Conservation (phyloP, 2,888 invertebrate genomes). For the Andrena minutula region DNA sequence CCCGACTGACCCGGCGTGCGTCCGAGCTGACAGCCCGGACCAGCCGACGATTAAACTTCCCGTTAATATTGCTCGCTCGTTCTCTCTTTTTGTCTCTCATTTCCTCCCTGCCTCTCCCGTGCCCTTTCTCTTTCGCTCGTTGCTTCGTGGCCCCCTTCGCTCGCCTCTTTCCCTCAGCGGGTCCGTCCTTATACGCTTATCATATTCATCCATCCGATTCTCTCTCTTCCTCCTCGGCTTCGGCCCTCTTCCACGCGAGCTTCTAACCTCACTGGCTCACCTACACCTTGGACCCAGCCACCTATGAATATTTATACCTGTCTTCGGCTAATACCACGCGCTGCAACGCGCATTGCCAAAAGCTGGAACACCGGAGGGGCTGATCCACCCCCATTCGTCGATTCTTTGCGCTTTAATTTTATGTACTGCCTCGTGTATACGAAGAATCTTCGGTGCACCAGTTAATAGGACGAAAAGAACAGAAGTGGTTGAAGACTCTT, state of each 20-base stretch:
- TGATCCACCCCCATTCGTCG: slow-evolving; percentile 50
- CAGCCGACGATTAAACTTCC: slow-evolving; percentile 83
- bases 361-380: slow-evolving; percentile 14
- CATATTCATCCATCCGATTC: slow-evolving; percentile 55
- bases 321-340: slow-evolving; percentile 70
- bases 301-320: slow-evolving; percentile 80
- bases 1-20: slow-evolving; percentile 83
- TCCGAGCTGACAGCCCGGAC: slow-evolving; percentile 81
- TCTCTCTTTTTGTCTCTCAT: slow-evolving; percentile 60
- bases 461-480: no score
- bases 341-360: slow-evolving; percentile 41
- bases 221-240: slow-evolving; percentile 46
- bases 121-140: slow-evolving; percentile 41
- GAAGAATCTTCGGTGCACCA: background rate
- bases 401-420: slow-evolving; percentile 24
- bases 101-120: slow-evolving; percentile 52
- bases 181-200: slow-evolving; percentile 56
- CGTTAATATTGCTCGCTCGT: slow-evolving; percentile 80
- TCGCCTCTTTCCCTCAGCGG: slow-evolving; percentile 31
- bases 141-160: slow-evolving; percentile 31
- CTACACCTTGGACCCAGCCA: slow-evolving; percentile 65
- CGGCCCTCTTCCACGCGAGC: slow-evolving; percentile 16
- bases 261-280: slow-evolving; percentile 59
- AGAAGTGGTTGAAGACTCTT: background rate
- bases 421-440: slow-evolving; percentile 13